Evolutionary conservation across 2,113 vertebrate genomes (phyloP), one percentile per base, ranked within the genome.

Genomic region (Protobothrops mucrosquamatus): DNA sequence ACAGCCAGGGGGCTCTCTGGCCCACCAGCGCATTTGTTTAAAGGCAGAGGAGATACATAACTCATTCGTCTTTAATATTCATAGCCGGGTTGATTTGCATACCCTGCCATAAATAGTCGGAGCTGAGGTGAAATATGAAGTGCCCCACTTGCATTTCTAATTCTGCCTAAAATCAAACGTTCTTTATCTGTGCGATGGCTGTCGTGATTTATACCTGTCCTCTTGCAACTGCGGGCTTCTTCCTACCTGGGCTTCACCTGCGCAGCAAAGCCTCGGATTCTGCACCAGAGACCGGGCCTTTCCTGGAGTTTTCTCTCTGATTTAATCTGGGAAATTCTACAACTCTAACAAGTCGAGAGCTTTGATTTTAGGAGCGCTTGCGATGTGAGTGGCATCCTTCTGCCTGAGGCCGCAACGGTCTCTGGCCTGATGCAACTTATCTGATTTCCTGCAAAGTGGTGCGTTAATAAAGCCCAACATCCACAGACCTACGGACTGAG

Each of bases 101-200:
- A 95, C 9, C 94, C 11, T 96, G 97, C 98, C 98, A 98, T 98
- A 98, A 98, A 98, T 98, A 98, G 97, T 97, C 74, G 93, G 89
- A 95, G 96, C 95, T 94, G 97, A 97, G 97, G 97, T 98, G 97
- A 97, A 97, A 98, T 97, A 98, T 97, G 97, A 97, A 97, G 97
- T 96, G 96, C 96, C 97, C 95, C 86, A 96, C 96, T 97, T 97
- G 97, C 97, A 97, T 98, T 95, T 95, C 97, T 98, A 98, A 98
- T 98, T 97, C 97, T 3, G 97, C 97, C 95, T 94, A 96, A 98
- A 97, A 97, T 96, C 97, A 95, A 91, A 97, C 96, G 97, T 94
- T 97, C 55, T n/a, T 87, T 46, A 22, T 91, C 69, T 43, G n/a
- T 86, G 6, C 11, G 54, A 81, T 69, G 89, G 74, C 34, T 18